Conservation (phyloP, 2,888 invertebrate species). For the Apomyelois bistriatella region DNA sequence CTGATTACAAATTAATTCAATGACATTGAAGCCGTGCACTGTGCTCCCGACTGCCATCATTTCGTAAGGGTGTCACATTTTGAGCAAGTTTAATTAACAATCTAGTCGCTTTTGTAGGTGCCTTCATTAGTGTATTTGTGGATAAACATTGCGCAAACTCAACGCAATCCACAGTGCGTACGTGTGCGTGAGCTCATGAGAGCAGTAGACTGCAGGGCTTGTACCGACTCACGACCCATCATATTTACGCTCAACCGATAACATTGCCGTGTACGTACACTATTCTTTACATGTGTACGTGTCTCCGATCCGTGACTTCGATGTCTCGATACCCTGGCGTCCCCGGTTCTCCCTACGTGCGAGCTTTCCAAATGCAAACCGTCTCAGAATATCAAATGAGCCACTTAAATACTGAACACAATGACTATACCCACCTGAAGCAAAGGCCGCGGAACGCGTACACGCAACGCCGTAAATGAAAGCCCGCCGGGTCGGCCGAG, state of each 20-base stretch:
- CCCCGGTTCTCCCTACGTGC: constrained; percentile 56
- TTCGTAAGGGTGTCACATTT: constrained; percentile 79
- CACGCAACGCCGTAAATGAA: constrained; percentile 76
- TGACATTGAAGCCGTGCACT: constrained; percentile 75
- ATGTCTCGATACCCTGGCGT: constrained; percentile 54
- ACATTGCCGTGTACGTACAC: constrained; percentile 32
- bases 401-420: constrained; percentile 77
- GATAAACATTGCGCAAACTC: constrained; percentile 74
- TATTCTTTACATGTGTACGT: constrained; percentile 36
- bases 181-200: constrained; percentile 49
- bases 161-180: constrained; percentile 44
- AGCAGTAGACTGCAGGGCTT: constrained; percentile 25
- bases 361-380: constrained; percentile 73
- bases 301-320: constrained; percentile 38
- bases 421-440: constrained; percentile 76
- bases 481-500: constrained; percentile 58
- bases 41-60: constrained; percentile 70
- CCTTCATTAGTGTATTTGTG: constrained; percentile 80
- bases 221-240: constrained; percentile 51
- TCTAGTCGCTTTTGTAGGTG: constrained; percentile 78
- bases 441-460: constrained; percentile 71
- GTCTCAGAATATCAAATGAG: constrained; percentile 78
- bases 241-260: constrained; percentile 34
- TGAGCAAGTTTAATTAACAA: constrained; percentile 80
- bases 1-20: constrained; percentile 79